Conservation (phyloP, 1,140 invertebrate species). For the Hyles euphorbiae region DNA sequence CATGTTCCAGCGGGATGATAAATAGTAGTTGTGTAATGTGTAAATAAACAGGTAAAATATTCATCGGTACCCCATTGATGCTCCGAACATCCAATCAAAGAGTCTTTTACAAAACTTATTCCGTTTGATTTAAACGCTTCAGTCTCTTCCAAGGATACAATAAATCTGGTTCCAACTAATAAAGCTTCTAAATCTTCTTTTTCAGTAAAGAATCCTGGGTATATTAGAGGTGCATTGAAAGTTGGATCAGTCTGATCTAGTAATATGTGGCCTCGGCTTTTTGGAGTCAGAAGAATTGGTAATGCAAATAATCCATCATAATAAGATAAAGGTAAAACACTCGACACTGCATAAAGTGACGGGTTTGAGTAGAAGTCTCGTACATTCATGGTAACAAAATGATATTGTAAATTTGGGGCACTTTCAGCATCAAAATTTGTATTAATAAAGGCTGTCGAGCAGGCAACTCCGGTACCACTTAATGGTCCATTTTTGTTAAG, state of each 20-base stretch:
- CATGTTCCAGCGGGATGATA: conserved; percentile 89
- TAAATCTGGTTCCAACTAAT: conserved; percentile 76
- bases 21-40: conserved; percentile 82
- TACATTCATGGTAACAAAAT: conserved; percentile 74
- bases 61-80: conserved; percentile 78
- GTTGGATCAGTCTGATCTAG: conserved; percentile 81
- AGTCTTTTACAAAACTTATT: conserved; percentile 74
- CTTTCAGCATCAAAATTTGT: conserved; percentile 65
- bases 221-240: conserved; percentile 85
- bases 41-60: conserved; percentile 82
- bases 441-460: conserved; percentile 75
- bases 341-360: conserved; percentile 64
- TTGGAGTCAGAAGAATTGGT: conserved; percentile 81
- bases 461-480: conserved; percentile 67
- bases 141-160: conserved; percentile 76
- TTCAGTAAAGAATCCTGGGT: conserved; percentile 85
- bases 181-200: conserved; percentile 79
- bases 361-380: conserved; percentile 73
- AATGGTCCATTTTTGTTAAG: conserved; percentile 69
- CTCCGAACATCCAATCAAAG: conserved; percentile 79
- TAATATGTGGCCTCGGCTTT: conserved; percentile 82
- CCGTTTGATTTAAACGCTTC: conserved; percentile 77
- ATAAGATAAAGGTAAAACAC: conserved; percentile 70
- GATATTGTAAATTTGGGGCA: conserved; percentile 80
- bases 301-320: conserved; percentile 69